A percentile compares a stretch with the other conserved stretches of the same genome.
Evolutionary conservation across 2,888 invertebrate species (phyloP).

Genomic region (Mesorhabditis spiculigera): DNA sequence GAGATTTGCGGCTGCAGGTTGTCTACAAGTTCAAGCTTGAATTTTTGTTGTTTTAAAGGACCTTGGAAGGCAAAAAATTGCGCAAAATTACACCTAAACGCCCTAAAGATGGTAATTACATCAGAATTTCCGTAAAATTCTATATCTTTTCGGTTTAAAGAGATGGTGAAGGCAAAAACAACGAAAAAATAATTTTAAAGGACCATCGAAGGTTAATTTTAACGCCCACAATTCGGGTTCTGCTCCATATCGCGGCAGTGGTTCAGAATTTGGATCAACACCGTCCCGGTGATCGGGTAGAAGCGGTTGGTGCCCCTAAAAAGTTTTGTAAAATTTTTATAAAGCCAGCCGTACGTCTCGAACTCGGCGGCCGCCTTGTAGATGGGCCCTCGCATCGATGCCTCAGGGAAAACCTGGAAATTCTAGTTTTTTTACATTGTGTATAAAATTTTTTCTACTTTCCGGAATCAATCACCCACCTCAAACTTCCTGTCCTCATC

Average conservation of each 20-base stretch:
- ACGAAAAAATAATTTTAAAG: background rate
- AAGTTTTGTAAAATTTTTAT: background rate
- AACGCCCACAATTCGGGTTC: constrained; percentile 19
- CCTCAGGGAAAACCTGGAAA: constrained; percentile 49
- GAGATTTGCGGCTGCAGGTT: constrained; percentile 49
- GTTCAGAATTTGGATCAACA: constrained; percentile 45
- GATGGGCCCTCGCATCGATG: constrained; percentile 52
- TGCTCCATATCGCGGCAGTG: constrained; percentile 43
- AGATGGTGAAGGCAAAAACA: too few relatives aligned
- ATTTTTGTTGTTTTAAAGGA: background rate
- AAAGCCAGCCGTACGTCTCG: constrained; percentile 30
- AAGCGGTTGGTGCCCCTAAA: constrained; percentile 43
- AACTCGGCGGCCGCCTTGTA: constrained; percentile 48
- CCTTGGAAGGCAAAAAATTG: background rate
- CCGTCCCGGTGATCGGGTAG: constrained; percentile 47
- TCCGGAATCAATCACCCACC: constrained; percentile 10
- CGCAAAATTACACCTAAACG: too few relatives aligned
- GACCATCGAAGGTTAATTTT: background rate
- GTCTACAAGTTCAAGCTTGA: constrained; percentile 23
- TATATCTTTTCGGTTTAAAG: too few relatives aligned
- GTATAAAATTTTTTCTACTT: background rate
- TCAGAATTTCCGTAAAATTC: constrained; percentile 8
- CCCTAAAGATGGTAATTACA: too few relatives aligned
- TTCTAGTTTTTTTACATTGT: background rate
- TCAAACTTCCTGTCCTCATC: constrained; percentile 57